These are phyloP conservation scores for Stichodactyla helianthus DNA, from an alignment of 64 coral and sea anemone genomes.

Conservation along the genomic window DNA sequence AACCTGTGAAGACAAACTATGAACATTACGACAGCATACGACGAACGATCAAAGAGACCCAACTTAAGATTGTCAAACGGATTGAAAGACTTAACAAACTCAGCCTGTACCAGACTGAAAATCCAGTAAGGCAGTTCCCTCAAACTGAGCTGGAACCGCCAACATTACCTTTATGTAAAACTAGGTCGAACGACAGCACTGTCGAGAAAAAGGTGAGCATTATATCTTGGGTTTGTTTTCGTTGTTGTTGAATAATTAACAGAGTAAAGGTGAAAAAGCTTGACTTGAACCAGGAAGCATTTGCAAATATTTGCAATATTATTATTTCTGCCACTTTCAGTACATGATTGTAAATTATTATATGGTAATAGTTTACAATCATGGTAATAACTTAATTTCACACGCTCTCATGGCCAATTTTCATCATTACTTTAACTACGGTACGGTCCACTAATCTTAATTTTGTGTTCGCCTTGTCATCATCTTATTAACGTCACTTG, in stretches of 20 bases:
- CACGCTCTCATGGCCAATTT: too few relatives aligned
- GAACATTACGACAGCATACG: neutral
- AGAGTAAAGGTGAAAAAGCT: neutral
- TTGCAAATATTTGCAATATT: neutral
- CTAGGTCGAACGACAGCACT: neutral
- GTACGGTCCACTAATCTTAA: too few relatives aligned
- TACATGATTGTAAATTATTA: too few relatives aligned
- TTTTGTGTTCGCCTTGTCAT: too few relatives aligned
- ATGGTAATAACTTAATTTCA: too few relatives aligned
- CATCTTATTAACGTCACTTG: too few relatives aligned
- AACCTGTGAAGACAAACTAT: neutral
- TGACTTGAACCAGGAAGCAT: neutral
- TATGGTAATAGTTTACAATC: too few relatives aligned
- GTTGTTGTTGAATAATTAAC: neutral
- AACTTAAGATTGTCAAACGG: neutral
- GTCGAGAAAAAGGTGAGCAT: neutral
- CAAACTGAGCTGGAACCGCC: neutral
- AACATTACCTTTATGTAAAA: neutral
- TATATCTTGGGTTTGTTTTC: too few relatives aligned
- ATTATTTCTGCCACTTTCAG: neutral
- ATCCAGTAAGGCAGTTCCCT: constrained; percentile 5
- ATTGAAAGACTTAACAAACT: constrained; percentile 11
- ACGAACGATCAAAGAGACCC: neutral
- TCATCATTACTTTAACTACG: too few relatives aligned
- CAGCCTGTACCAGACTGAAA: neutral